A percentile compares a stretch with the other conserved stretches of the same genome.
These are phyloP conservation scores for Zoanthus sociatus DNA, from an alignment of 92 coral and sea anemone species.

Conservation along the genomic window DNA sequence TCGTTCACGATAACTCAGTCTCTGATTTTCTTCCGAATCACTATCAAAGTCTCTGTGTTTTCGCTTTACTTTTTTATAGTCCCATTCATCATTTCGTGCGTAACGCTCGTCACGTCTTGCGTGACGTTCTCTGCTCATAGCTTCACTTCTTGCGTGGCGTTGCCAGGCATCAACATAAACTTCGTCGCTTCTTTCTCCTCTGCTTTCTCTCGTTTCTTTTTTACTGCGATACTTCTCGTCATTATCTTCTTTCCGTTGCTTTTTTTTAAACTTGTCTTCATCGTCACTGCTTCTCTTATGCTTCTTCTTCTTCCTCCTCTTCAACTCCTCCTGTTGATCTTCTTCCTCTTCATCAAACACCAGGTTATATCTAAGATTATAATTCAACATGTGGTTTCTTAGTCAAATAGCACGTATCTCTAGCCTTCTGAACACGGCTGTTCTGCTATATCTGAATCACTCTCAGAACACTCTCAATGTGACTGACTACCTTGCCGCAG, in stretches of 20 bases:
- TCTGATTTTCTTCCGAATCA: slow-evolving; percentile 22
- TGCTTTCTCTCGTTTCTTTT: slow-evolving; percentile 42
- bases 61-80: slow-evolving; percentile 9
- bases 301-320: slow-evolving; percentile 49
- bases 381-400: neutral
- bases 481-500: too few relatives aligned
- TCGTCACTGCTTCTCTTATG: slow-evolving; percentile 48
- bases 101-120: neutral
- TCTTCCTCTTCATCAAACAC: slow-evolving; percentile 77
- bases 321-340: slow-evolving; percentile 32
- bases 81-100: slow-evolving; percentile 8
- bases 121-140: neutral
- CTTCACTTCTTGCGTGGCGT: slow-evolving; percentile 1
- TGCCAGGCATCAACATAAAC: slow-evolving; percentile 40
- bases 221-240: neutral
- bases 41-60: neutral
- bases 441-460: too few relatives aligned
- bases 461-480: too few relatives aligned
- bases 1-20: neutral
- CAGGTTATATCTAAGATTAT: slow-evolving; percentile 74
- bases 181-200: slow-evolving; percentile 14
- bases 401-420: too few relatives aligned
- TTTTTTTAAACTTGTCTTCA: slow-evolving; percentile 6
- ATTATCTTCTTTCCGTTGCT: slow-evolving; percentile 19
- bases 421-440: too few relatives aligned